Evolutionary conservation across 2,797 vertebrate genomes (phyloP).

Genomic region (Mallotus villosus): DNA sequence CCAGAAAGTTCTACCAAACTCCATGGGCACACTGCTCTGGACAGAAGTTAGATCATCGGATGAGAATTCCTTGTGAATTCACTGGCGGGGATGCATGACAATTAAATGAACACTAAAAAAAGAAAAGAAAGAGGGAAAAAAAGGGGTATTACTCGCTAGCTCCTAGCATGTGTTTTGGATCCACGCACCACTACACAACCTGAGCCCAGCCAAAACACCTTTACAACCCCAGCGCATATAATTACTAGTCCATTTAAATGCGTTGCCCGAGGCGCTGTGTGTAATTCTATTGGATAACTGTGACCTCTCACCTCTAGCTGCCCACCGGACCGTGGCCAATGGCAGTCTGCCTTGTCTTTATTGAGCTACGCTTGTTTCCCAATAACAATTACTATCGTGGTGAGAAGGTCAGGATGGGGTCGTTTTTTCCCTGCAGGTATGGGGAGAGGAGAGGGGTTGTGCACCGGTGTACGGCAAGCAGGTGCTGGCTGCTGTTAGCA

Average conservation of each 20-base stretch:
- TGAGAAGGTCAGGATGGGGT: not conserved
- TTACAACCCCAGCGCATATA: constrained; percentile 17
- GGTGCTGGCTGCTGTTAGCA: too few species aligned
- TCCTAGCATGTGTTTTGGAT: constrained; percentile 3
- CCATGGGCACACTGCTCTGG: too few species aligned
- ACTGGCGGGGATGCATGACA: too few species aligned
- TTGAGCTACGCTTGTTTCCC: constrained; percentile 32
- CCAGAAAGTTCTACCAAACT: too few species aligned
- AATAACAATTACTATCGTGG: constrained; percentile 21
- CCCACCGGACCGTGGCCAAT: constrained; percentile 31
- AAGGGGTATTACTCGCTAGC: too few species aligned
- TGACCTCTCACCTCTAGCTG: constrained; percentile 40
- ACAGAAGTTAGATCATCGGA: too few species aligned
- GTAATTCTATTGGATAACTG: constrained; percentile 40
- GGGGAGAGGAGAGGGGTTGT: too few species aligned
- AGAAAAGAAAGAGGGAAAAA: too few species aligned
- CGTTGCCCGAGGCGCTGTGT: constrained; percentile 9
- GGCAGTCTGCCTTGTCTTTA: constrained; percentile 27
- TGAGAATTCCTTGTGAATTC: too few species aligned
- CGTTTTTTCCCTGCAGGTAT: constrained; percentile 21
- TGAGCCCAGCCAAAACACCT: constrained; percentile 13
- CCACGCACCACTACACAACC: not conserved
- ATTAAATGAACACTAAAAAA: too few species aligned
- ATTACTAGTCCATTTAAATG: constrained; percentile 32
- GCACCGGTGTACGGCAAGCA: too few species aligned